These are phyloP conservation scores for Gracilinanus agilis DNA, from an alignment of 2,113 vertebrate species.

Conservation along the genomic window DNA sequence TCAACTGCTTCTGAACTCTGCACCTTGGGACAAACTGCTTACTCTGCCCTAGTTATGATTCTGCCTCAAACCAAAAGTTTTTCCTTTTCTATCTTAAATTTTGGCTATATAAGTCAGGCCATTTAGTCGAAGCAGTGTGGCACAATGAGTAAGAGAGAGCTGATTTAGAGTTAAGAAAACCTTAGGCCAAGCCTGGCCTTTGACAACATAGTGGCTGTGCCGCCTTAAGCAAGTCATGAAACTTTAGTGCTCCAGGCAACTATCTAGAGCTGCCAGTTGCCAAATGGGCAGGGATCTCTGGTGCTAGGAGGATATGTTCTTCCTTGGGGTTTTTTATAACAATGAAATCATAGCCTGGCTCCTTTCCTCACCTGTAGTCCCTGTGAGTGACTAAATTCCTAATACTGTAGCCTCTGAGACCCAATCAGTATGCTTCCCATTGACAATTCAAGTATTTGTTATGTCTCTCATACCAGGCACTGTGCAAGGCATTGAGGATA, in stretches of 20 bases:
- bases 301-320: neutral
- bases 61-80: neutral
- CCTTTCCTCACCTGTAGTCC: neutral
- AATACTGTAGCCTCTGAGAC: neutral
- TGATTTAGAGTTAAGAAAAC: neutral
- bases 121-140: neutral
- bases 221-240: neutral
- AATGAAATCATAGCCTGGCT: neutral
- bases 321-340: neutral
- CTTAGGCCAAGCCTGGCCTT: neutral
- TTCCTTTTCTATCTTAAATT: neutral
- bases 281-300: neutral
- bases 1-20: neutral
- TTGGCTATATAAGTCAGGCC: neutral
- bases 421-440: neutral
- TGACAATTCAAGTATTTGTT: neutral
- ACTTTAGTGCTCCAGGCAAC: neutral
- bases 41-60: neutral
- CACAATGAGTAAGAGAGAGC: neutral
- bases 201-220: neutral
- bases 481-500: neutral
- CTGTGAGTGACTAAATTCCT: neutral
- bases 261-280: neutral
- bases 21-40: neutral
- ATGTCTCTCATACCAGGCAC: neutral